Evolutionary conservation across 2,888 invertebrate genomes (phyloP).

Genomic region (Caenorhabditis doughertyi): DNA sequence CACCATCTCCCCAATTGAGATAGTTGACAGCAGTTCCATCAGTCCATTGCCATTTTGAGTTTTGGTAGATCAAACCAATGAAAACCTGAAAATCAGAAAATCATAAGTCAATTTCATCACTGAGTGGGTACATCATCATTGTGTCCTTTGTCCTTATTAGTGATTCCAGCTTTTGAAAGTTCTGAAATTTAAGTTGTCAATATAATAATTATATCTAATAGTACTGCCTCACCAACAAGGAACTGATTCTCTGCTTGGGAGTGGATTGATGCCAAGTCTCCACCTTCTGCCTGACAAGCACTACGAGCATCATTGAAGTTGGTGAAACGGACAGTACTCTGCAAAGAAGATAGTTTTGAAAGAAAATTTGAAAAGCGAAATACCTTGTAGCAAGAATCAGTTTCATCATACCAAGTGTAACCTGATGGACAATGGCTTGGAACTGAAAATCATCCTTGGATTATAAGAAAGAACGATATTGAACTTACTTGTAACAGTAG

Average conservation of each 20-base stretch:
- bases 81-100: conserved; percentile 30
- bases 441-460: conserved; percentile 23
- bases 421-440: conserved; percentile 63
- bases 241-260: conserved; percentile 48
- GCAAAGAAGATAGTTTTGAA: too few species aligned
- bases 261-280: conserved; percentile 61
- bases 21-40: conserved; percentile 45
- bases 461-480: background rate
- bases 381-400: conserved; percentile 60
- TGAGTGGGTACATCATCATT: conserved; percentile 38
- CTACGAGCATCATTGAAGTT: conserved; percentile 60
- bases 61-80: conserved; percentile 54
- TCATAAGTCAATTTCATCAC: background rate
- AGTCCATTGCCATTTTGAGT: conserved; percentile 58
- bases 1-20: conserved; percentile 61
- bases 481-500: conserved; percentile 42
- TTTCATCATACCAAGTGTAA: conserved; percentile 57
- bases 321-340: conserved; percentile 46
- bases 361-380: background rate
- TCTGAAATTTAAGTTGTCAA: conserved; percentile 18
- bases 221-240: conserved; percentile 50
- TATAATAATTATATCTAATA: background rate
- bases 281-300: conserved; percentile 58
- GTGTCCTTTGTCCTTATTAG: conserved; percentile 48
- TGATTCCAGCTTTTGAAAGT: conserved; percentile 60